These are phyloP conservation scores for Diabrotica virgifera DNA, from an alignment of 1,140 invertebrate species.

Conservation along the genomic window DNA sequence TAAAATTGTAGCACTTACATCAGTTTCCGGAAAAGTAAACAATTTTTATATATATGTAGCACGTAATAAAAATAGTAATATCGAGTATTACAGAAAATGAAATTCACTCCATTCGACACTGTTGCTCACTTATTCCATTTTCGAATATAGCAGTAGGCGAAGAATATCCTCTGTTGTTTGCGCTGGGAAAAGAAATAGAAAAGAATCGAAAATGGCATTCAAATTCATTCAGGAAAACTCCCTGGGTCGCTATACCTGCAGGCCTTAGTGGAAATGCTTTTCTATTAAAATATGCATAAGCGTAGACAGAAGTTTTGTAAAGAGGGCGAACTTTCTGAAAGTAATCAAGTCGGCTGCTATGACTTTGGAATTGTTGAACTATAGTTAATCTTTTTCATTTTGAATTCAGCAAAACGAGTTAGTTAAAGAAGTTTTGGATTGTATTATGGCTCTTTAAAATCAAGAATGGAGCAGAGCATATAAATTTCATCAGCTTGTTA, in stretches of 20 bases:
- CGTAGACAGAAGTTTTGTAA: not conserved
- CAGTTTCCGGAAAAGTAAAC: too few species aligned
- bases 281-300: constrained; percentile 16
- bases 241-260: constrained; percentile 10
- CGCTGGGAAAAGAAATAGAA: constrained; percentile 6
- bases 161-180: constrained; percentile 9
- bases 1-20: too few species aligned
- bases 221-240: constrained; percentile 13
- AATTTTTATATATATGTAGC: too few species aligned
- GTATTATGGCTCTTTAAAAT: too few species aligned
- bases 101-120: too few species aligned
- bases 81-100: too few species aligned
- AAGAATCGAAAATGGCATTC: constrained; percentile 14
- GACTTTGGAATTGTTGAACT: constrained; percentile 5
- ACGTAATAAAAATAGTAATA: too few species aligned
- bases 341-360: not conserved
- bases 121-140: not conserved
- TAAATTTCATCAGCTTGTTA: too few species aligned
- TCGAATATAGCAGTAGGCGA: constrained; percentile 1
- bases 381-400: not conserved
- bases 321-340: not conserved
- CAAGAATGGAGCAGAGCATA: too few species aligned
- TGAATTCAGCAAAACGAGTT: not conserved
- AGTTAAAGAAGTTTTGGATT: not conserved
- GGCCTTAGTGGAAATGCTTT: constrained; percentile 7